Percentiles rank a stretch among this genome's conserved stretches.
These are phyloP conservation scores for Stegana nigrithorax DNA, from an alignment of 2,888 invertebrate species.

Conservation along the genomic window DNA sequence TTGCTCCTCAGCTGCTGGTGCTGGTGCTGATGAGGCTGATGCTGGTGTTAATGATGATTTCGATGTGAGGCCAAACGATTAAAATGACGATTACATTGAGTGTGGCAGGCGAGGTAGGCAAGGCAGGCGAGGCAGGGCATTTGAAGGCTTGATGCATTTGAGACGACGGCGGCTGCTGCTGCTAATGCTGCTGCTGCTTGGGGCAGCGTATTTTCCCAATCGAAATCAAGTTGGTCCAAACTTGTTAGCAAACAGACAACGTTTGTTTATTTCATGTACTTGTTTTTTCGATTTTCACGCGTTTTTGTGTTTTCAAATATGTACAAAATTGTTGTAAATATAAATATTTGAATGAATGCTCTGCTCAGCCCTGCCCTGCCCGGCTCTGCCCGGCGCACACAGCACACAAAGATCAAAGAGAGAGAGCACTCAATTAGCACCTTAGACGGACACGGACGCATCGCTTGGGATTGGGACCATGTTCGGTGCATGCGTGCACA, in stretches of 20 bases:
- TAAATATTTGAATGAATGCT: conserved; percentile 26
- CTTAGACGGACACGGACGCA: conserved; percentile 21
- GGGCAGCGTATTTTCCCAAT: too few species aligned
- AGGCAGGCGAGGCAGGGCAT: too few species aligned
- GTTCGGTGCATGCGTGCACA: conserved; percentile 55
- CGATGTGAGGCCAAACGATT: conserved; percentile 61
- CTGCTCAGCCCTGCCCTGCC: neutral
- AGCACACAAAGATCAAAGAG: conserved; percentile 62
- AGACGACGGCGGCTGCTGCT: too few species aligned
- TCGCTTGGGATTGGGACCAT: conserved; percentile 29
- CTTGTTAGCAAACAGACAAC: too few species aligned
- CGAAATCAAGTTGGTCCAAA: too few species aligned
- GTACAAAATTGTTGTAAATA: conserved; percentile 14
- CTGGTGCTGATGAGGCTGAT: too few species aligned
- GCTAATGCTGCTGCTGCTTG: too few species aligned
- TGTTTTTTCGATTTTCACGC: too few species aligned
- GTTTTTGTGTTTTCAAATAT: conserved; percentile 12
- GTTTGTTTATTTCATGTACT: too few species aligned
- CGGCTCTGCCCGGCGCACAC: too few species aligned
- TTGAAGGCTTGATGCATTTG: too few species aligned
- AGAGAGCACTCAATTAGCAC: conserved; percentile 65
- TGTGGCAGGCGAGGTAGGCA: conserved; percentile 31
- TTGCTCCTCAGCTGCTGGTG: too few species aligned
- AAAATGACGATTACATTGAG: conserved; percentile 41
- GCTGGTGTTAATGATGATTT: conserved; percentile 55